Evolutionary conservation across 2,888 invertebrate species (phyloP).

Genomic region (Steromphala cineraria): DNA sequence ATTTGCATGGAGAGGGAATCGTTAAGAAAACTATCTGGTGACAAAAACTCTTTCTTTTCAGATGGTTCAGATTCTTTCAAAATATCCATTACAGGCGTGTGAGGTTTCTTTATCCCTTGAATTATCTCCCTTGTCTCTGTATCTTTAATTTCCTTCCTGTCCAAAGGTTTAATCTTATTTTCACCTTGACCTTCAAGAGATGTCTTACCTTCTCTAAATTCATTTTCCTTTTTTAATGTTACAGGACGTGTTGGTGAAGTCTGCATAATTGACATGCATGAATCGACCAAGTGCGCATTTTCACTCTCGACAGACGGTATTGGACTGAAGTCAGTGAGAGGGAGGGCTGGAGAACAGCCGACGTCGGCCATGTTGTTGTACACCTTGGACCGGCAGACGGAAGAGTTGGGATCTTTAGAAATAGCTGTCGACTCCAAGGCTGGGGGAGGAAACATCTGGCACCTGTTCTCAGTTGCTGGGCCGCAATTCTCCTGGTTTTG

Average conservation of each 20-base stretch:
- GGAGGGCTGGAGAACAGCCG: conserved; percentile 6
- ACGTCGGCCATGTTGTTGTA: conserved; percentile 11
- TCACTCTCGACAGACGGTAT: conserved; percentile 36
- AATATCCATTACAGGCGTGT: neutral
- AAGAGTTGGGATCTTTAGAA: neutral
- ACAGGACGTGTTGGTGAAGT: neutral
- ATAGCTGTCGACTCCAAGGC: conserved; percentile 40
- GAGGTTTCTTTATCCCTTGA: neutral
- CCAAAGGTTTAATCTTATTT: neutral
- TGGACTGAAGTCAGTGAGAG: conserved; percentile 28
- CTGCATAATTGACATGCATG: conserved; percentile 29
- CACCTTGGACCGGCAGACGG: neutral
- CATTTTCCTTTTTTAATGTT: neutral
- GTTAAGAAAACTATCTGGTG: conserved; percentile 35
- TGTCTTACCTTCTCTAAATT: neutral
- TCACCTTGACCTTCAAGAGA: neutral
- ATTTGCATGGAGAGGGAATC: conserved; percentile 26
- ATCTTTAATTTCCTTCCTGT: neutral
- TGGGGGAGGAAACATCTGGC: conserved; percentile 27
- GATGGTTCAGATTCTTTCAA: neutral
- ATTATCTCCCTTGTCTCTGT: neutral
- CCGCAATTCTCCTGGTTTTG: conserved; percentile 22
- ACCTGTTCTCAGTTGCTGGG: neutral
- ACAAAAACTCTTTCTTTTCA: conserved; percentile 21
- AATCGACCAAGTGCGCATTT: conserved; percentile 37